Base-by-base conservation (phyloP, 2,797 vertebrate genomes). In the Anisognathus igniventris region DNA sequence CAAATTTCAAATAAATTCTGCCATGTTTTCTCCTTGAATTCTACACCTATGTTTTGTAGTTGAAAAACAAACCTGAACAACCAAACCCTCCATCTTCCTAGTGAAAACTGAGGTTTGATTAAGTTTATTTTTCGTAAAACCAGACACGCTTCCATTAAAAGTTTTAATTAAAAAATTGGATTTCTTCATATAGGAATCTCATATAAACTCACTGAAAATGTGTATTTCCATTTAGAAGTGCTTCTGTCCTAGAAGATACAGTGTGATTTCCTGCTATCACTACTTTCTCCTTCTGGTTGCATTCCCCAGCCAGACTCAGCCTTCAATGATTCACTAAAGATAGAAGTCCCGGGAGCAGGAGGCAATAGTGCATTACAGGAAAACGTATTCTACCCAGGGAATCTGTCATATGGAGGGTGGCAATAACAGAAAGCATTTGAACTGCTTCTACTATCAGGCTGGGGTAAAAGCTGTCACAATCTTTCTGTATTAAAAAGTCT, bases 381-480 rank as follows among this genome's bases (percentile, higher is more conserved):
- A 90, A 73, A 85, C 25, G 6, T 76, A 67, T 88, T 82, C 65
- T 47, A 74, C 39, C 21, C 20, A 54, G 35, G 35, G 37, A 96
- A 51, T 84, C 51, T 96, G 60, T 91, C 66, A 58, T 77, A 71
- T 77, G 61, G 85, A 77, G 28, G 42, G 71, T 56, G 50, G 25
- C 35, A 91, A 71, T 50, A 92, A 48, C 65, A 93, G 67, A 87
- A 92, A 87, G 15, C 14, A 74, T 64, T 66, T 54, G 61, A 91
- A 74, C 39, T 88, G 48, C 35, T 86, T 86, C 72, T 88, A 61
- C 90, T 93, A 50, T 72, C 71, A 82, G 78, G 30, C 60, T 90
- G 54, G 35, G 27, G 50, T 88, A 88, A 92, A 90, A 90, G 47
- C 70, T 95, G 80, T 81, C 70, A 76, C 16, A 75, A 25, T 27